Evolutionary conservation across 2,888 invertebrate species (phyloP).

Genomic region (Caenorhabditis sulstoni): DNA sequence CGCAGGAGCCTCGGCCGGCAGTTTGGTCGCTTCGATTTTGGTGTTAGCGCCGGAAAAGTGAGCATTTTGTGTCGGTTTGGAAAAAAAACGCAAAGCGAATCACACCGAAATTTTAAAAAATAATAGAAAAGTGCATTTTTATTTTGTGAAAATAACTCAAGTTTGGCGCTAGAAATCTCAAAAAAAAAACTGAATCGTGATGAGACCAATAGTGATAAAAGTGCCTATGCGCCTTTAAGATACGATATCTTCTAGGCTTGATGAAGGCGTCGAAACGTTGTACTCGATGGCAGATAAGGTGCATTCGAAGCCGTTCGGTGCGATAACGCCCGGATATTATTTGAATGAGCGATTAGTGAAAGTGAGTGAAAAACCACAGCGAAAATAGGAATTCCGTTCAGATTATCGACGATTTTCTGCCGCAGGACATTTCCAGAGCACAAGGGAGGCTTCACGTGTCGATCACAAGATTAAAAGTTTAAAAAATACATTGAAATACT

Average conservation of each 20-base stretch:
- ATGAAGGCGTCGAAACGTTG: slow-evolving; percentile 68
- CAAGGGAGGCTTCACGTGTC: slow-evolving; percentile 71
- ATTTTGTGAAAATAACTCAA: too few species aligned
- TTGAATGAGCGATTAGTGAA: slow-evolving; percentile 70
- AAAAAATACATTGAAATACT: background rate
- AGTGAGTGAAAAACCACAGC: slow-evolving; percentile 36
- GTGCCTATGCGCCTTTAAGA: slow-evolving; percentile 1
- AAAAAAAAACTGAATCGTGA: background rate
- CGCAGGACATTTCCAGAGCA: slow-evolving; percentile 66
- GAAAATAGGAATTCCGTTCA: background rate
- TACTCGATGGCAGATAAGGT: slow-evolving; percentile 78
- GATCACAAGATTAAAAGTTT: slow-evolving; percentile 38
- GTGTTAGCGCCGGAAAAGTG: slow-evolving; percentile 72
- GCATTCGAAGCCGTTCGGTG: slow-evolving; percentile 74
- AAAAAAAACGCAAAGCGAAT: too few species aligned
- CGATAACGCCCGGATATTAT: slow-evolving; percentile 78
- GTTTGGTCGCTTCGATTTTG: slow-evolving; percentile 73
- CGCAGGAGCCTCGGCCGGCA: slow-evolving; percentile 77
- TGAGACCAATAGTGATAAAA: background rate
- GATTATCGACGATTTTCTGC: slow-evolving; percentile 65
- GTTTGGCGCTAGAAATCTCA: too few species aligned
- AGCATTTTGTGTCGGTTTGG: slow-evolving; percentile 18
- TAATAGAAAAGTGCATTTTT: background rate
- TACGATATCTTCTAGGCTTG: slow-evolving; percentile 46
- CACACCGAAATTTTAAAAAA: background rate